Evolutionary conservation across 2,797 vertebrate species (phyloP), one percentile per base, ranked within the genome.

Genomic region (Lophotriccus pileatus): DNA sequence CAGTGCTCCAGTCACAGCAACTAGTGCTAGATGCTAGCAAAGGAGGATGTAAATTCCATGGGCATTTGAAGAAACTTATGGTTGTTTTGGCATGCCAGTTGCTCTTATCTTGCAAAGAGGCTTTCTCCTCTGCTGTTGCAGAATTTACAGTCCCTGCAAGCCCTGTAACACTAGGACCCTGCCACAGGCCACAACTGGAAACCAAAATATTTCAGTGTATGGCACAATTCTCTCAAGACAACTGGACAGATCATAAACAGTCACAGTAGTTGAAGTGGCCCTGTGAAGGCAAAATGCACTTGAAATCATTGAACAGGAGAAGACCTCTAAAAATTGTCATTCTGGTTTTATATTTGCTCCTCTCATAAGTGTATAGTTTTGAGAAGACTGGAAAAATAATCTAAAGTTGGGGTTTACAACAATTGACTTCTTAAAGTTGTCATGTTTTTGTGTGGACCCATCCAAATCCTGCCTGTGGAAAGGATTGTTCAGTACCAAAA

Each of bases 11-110:
- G 28, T 6, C 66, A 68, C 37, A 82, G 70, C 2, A 68, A 44
- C 7, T 9, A 43, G 4, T 11, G 21, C 6, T 41, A 49, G 4
- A 24, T 5, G 1, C 12, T 49, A 62, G 52, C 1, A 6, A 36
- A 81, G 11, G 13, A 56, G 6, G 12, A 66, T 1, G 1, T 8
- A 62, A 78, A 89, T 53, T 58, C 46, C 46, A 84, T 2, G 7
- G 9, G 25, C 6, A 52, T 52, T 52, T 52, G 10, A 52, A 52
- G 28, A 69, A 77, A 72, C 77, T 27, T 12, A 49, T 10, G 52
- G 6, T 17, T 79, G 22, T 36, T 87, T 46, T 66, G 21, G 30
- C 14, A 62, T 16, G 23, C 9, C 23, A 81, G 7, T n/a, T 24
- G 20, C 9, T 84, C 23, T 60, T 56, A 24, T 72, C 41, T 60